Evolutionary conservation across 2,888 invertebrate genomes (phyloP), one percentile per base, ranked within the genome.

Genomic region (Orchesellides sinensis): DNA sequence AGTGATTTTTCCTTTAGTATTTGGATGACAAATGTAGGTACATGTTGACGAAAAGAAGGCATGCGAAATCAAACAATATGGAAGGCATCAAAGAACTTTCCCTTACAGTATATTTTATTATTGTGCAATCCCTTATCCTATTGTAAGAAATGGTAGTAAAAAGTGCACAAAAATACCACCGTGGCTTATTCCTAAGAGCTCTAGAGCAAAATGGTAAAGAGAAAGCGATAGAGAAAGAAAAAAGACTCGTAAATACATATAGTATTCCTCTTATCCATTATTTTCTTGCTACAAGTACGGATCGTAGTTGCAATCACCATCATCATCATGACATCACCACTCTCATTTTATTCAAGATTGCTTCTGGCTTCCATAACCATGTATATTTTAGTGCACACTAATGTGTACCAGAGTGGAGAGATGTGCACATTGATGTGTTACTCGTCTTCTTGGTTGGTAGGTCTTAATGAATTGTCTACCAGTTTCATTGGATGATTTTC

Each of bases 271-370:
- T 63, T 70, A 40, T 49, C 70, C 61, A 69, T 78, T 69, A 69
- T 69, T 78, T n/a, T 69, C 78, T 79, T 70, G 79, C 61, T 69
- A 78, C 68, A 61, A 69, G 69, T 61, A 52, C 63, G 47, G 79
- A 70, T 69, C 79, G 63, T 70, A 21, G 12, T 35, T 63, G 29
- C 32, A 47, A 40, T 75, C 65, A 75, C 63, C 81, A 65, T 70
- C 70, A 49, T 59, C 70, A 79, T 72, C 79, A 79, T 40, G 54
- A 80, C 70, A 80, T 66, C 56, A 54, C 69, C 47, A 69, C 69
- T 69, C 66, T 81, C 81, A 81, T 81, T 81, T 81, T 69, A 74
- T 69, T 81, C 69, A 61, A 63, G 68, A 81, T 68, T 74, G 74
- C 81, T 74, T 4, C 23, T 68, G 81, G 81, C 81, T 61, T 45